Conservation (phyloP, 2,888 invertebrate species). For the Rhogogaster chlorosoma region DNA sequence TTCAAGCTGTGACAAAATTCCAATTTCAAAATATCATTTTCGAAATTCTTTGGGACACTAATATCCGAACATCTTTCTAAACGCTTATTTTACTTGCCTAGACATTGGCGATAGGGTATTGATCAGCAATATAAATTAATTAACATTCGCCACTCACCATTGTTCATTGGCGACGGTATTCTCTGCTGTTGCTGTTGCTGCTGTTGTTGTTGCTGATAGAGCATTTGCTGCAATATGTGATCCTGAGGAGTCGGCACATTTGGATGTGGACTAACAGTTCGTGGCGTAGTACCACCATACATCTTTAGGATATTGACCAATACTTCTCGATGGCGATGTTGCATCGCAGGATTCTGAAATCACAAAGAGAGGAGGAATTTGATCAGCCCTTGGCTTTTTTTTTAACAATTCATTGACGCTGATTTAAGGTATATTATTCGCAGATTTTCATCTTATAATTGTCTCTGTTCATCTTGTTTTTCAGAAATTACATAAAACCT, state of each 20-base stretch:
- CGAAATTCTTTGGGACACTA: too few relatives aligned
- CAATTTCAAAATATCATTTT: background rate
- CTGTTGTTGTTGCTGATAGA: slow-evolving; percentile 75
- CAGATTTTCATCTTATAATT: background rate
- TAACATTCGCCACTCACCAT: slow-evolving; percentile 65
- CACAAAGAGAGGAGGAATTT: background rate
- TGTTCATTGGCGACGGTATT: slow-evolving; percentile 78
- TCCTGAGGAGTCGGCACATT: slow-evolving; percentile 74
- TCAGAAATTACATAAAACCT: background rate
- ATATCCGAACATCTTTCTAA: background rate
- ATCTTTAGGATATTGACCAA: slow-evolving; percentile 84
- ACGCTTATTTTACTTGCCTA: background rate
- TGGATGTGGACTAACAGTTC: slow-evolving; percentile 76
- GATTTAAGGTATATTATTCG: background rate
- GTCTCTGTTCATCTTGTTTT: background rate
- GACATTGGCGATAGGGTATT: background rate
- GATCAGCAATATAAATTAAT: slow-evolving; percentile 7
- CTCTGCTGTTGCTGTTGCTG: slow-evolving; percentile 68
- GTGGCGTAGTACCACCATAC: slow-evolving; percentile 75
- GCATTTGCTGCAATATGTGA: slow-evolving; percentile 78
- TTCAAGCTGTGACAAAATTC: slow-evolving; percentile 7
- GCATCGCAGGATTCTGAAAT: slow-evolving; percentile 84
- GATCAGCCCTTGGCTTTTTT: background rate
- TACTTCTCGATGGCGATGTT: slow-evolving; percentile 87
- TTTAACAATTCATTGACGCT: background rate